phyloP scores from a whole-genome alignment of 2,888 invertebrate genomes.

The Cremastinae sp. region DNA sequence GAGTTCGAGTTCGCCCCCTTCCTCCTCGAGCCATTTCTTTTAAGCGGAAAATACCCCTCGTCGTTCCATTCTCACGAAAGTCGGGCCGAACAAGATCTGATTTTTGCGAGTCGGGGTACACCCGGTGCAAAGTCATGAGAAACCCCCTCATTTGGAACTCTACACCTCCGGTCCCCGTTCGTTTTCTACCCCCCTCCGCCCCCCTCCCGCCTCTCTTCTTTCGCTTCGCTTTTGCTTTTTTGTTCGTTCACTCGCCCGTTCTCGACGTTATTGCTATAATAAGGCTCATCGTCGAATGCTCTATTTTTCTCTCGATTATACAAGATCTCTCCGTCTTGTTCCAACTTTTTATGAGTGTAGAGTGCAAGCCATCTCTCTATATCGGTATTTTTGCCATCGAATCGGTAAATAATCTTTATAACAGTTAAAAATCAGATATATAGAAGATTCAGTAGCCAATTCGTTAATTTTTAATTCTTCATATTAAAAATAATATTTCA shows the following conservation, averaged over 20 bases:
- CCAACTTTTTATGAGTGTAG: neutral
- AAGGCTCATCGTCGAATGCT: too few species aligned
- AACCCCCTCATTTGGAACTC: conserved; percentile 67
- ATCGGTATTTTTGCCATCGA: too few species aligned
- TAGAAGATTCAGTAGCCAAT: too few species aligned
- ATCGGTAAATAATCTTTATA: too few species aligned
- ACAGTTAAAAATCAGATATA: too few species aligned
- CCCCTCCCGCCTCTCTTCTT: conserved; percentile 17
- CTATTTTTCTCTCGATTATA: neutral
- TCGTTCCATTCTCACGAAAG: conserved; percentile 50
- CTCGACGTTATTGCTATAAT: too few species aligned
- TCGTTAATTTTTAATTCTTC: too few species aligned
- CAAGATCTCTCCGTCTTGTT: too few species aligned
- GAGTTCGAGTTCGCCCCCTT: conserved; percentile 18
- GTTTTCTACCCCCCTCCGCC: too few species aligned
- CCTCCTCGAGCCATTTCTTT: conserved; percentile 13
- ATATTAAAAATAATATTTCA: too few species aligned
- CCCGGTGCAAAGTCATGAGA: conserved; percentile 65
- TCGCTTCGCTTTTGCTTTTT: conserved; percentile 31
- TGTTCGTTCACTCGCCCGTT: too few species aligned
- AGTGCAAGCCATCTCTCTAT: too few species aligned
- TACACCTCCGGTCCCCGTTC: conserved; percentile 41
- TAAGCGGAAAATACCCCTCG: conserved; percentile 53
- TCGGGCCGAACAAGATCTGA: conserved; percentile 19
- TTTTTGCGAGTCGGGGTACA: conserved; percentile 18